Evolutionary conservation across 2,113 vertebrate genomes (phyloP).

Genomic region (Lampris incognitus): DNA sequence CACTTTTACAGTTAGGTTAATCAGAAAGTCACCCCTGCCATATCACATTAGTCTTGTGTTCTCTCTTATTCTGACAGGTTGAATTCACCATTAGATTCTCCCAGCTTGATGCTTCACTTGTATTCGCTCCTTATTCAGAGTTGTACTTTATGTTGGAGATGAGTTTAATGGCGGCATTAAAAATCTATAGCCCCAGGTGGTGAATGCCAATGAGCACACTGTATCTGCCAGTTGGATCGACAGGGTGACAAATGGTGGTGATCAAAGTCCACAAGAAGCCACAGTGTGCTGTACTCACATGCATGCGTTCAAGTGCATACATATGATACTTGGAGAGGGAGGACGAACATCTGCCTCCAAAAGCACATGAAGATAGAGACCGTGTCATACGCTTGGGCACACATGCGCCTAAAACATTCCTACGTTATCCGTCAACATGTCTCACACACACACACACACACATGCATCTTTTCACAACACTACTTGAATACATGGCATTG

Average conservation of each 20-base stretch:
- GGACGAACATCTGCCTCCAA: no score
- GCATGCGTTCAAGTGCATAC: not conserved
- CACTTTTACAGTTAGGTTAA: constrained; percentile 46
- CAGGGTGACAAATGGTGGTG: constrained; percentile 65
- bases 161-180: constrained; percentile 79
- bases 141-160: constrained; percentile 76
- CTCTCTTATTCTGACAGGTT: constrained; percentile 52
- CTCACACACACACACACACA: constrained; percentile 1
- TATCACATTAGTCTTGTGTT: constrained; percentile 64
- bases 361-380: no score
- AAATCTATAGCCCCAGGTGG: constrained; percentile 72
- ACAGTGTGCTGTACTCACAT: constrained; percentile 4
- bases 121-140: constrained; percentile 77
- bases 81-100: constrained; percentile 65
- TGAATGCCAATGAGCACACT: constrained; percentile 75
- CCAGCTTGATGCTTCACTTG: constrained; percentile 67
- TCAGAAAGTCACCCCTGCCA: constrained; percentile 58
- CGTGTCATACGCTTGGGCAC: no score
- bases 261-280: constrained; percentile 52
- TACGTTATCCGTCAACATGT: no score
- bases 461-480: not conserved
- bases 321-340: not conserved
- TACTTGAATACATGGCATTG: constrained; percentile 1
- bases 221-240: constrained; percentile 68
- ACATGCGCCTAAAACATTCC: no score